Evolutionary conservation across 2,113 vertebrate species (phyloP).

Genomic region (Zingel zingel): DNA sequence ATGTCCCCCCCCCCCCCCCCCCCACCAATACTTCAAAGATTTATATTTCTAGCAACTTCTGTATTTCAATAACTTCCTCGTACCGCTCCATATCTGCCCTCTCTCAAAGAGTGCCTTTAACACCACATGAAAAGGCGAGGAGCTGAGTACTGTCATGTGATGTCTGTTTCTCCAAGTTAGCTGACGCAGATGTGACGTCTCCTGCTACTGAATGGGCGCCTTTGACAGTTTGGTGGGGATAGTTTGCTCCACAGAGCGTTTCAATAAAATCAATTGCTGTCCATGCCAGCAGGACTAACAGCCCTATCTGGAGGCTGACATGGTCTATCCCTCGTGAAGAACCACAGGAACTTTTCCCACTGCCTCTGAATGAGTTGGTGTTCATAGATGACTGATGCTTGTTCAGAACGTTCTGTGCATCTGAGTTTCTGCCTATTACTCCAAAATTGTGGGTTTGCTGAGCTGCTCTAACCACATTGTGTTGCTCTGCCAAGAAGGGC

Average conservation of each 20-base stretch:
- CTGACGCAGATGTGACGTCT: constrained; percentile 79
- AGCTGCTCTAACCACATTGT: not conserved
- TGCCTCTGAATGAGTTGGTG: not conserved
- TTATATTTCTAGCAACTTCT: not conserved
- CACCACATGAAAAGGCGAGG: constrained; percentile 64
- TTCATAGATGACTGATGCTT: constrained; percentile 5
- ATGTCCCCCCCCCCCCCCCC: not conserved
- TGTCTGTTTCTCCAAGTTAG: constrained; percentile 60
- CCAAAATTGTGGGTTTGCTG: constrained; percentile 1
- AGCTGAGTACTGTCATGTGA: constrained; percentile 79
- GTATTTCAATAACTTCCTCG: constrained; percentile 13
- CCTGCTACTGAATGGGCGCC: constrained; percentile 66
- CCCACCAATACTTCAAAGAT: constrained; percentile 29
- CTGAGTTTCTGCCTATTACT: not conserved
- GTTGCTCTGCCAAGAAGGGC: not conserved
- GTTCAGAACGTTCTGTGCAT: not conserved
- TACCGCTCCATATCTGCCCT: not conserved
- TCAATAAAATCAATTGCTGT: constrained; percentile 60
- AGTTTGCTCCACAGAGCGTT: constrained; percentile 1
- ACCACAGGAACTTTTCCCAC: constrained; percentile 37
- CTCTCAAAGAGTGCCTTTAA: constrained; percentile 60
- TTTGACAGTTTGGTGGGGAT: constrained; percentile 55
- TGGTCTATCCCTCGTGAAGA: constrained; percentile 12
- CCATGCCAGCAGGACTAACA: constrained; percentile 31
- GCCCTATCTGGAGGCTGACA: constrained; percentile 21